Conservation (phyloP, 2,113 vertebrate species). For the Narcine bancroftii region DNA sequence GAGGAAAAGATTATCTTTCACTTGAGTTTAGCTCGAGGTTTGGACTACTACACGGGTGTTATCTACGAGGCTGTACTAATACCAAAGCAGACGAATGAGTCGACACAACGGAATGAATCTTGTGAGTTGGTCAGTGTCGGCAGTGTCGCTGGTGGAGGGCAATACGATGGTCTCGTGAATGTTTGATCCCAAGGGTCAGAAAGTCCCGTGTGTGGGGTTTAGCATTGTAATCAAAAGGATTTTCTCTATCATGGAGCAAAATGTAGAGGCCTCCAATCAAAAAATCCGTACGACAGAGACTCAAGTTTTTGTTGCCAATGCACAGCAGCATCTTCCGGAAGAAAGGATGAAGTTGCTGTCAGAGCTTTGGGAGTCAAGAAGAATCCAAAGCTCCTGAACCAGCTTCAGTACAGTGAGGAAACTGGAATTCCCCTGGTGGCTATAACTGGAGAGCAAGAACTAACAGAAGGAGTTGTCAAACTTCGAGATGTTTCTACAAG, state of each 20-base stretch:
- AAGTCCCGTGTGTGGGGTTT: conserved; percentile 85
- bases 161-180: conserved; percentile 91
- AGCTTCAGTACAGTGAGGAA: conserved; percentile 92
- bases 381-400: too few relatives aligned
- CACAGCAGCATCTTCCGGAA: conserved; percentile 92
- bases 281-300: conserved; percentile 87
- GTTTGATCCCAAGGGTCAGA: conserved; percentile 88
- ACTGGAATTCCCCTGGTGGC: conserved; percentile 85
- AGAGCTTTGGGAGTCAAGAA: conserved; percentile 80
- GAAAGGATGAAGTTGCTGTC: conserved; percentile 75
- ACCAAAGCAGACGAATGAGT: conserved; percentile 43
- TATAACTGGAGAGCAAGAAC: conserved; percentile 89
- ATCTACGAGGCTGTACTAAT: conserved; percentile 84
- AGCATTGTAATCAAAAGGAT: conserved; percentile 89
- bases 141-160: conserved; percentile 83
- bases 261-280: conserved; percentile 71
- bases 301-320: conserved; percentile 86
- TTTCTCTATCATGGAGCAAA: conserved; percentile 91
- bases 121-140: conserved; percentile 66
- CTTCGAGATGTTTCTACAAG: conserved; percentile 72
- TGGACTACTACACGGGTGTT: conserved; percentile 92
- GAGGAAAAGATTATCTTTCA: conserved; percentile 84
- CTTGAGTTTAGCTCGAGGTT: conserved; percentile 84
- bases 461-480: conserved; percentile 83
- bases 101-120: conserved; percentile 50